Evolutionary conservation across 2,888 invertebrate species (phyloP), one percentile per base, ranked within the genome.

Genomic region (Apeira syringaria): DNA sequence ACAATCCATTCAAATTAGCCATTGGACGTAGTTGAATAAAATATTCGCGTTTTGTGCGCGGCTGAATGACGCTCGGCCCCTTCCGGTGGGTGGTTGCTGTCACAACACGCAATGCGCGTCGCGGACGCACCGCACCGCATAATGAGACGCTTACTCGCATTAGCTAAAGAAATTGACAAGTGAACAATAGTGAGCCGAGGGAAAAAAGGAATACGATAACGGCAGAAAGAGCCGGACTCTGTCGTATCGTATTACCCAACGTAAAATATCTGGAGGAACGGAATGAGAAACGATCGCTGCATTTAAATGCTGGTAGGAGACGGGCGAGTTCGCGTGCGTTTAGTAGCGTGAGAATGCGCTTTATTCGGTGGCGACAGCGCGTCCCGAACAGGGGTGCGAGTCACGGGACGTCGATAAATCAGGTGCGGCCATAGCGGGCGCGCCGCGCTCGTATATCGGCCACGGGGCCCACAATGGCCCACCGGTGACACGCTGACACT

Each of bases 81-180:
- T 88, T 88, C 89, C 88, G 87, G 87, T 88, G 87, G 88, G 89
- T 89, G 88, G 88, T 75, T 86, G 85, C 85, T 88, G 89, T 88
- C 89, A 89, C 87, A 89, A 88, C 88, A 89, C 80, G 88, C 83
- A 84, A 80, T 80, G 82, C 85, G 85, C 86, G 85, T 82, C 84
- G 84, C 79, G 79, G 70, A 78, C 85, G 81, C 86, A 81, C 80
- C 75, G 85, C 84, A 79, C 78, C 87, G 87, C 87, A 87, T 89
- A 89, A 89, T 89, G 87, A 88, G 88, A 88, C 87, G 89, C 85
- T 88, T 88, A 83, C 87, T 89, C 89, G 84, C 86, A 89, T 89
- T 89, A 89, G 89, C 89, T 83, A 86, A 89, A 89, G 87, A 85
- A 89, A 88, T 88, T 88, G 89, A 89, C 87, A 88, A 87, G 87